Base-by-base conservation (phyloP, 2,888 invertebrate species). In the Candidula unifasciata region DNA sequence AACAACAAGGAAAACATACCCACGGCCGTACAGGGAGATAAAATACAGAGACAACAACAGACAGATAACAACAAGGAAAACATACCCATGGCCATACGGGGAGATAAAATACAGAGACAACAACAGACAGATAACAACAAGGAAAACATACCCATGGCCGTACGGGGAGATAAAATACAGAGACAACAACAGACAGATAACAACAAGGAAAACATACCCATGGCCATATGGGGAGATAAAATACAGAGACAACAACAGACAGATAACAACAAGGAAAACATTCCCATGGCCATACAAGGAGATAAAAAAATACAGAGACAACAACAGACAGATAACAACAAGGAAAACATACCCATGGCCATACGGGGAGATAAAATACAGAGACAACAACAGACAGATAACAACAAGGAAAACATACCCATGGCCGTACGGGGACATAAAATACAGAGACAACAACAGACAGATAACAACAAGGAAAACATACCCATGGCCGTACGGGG, bases 211-310 rank as follows among this genome's bases (percentile, higher is more conserved):
- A n/a, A n/a, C 27, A 30, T 79, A 98, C 97, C 98, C 98, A 94
- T 98, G 98, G 77, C 98, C 98, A 94, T 97, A 97, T 0, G 98
- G 98, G 83, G 98, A 98, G 93, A 99, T 97, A 94, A 98, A 99
- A 94, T 98, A 99, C 93, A n/a, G n/a, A 99, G 97, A 94, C 91
- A 91, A 87, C 93, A 93, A 84, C 92, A 92, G 21, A 93, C 92
- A n/a, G n/a, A n/a, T n/a, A n/a, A n/a, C n/a, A n/a, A n/a, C n/a
- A n/a, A n/a, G n/a, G n/a, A n/a, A n/a, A n/a, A n/a, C 27, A 30
- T 79, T 98, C 97, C 98, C 98, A 94, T 98, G 98, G 77, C 98
- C 98, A 94, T 97, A 97, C 0, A 98, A 98, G 83, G 98, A 98
- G 93, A 99, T 97, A 94, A 98, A n/a, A n/a, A n/a, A n/a, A n/a